These are phyloP conservation scores for Apotomis turbidana DNA, from an alignment of 2,888 invertebrate genomes.

Conservation along the genomic window DNA sequence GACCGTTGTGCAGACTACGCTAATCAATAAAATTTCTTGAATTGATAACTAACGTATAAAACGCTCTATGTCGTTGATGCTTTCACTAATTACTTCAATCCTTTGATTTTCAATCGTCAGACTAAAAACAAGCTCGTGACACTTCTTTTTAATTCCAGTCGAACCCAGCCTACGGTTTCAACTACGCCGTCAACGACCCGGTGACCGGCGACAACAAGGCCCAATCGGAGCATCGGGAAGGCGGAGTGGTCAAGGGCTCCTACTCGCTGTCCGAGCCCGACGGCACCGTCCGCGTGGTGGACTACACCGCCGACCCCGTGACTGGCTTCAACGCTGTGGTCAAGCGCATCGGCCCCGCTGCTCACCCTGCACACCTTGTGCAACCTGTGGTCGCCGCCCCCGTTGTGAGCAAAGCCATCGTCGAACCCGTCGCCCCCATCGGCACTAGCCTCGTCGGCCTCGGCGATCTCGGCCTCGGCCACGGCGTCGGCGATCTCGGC, in stretches of 20 bases:
- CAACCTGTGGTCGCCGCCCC: constrained; percentile 46
- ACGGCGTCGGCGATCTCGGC: constrained; percentile 46
- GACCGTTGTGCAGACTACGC: too few species aligned
- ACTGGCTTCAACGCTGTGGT: constrained; percentile 79
- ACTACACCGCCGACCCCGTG: constrained; percentile 72
- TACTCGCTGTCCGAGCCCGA: constrained; percentile 77
- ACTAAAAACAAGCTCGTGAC: too few species aligned
- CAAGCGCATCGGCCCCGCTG: constrained; percentile 69
- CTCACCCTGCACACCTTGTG: constrained; percentile 61
- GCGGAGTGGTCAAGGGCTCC: constrained; percentile 74
- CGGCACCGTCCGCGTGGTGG: constrained; percentile 74
- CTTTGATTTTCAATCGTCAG: too few species aligned
- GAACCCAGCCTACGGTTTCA: constrained; percentile 74
- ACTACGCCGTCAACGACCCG: constrained; percentile 79
- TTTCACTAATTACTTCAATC: too few species aligned
- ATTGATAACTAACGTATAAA: too few species aligned
- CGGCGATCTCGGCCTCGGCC: constrained; percentile 45
- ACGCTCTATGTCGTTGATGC: too few species aligned
- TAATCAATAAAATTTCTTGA: too few species aligned
- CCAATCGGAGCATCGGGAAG: constrained; percentile 73
- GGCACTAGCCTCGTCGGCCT: constrained; percentile 45
- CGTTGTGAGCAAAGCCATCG: constrained; percentile 35
- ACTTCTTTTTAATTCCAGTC: constrained; percentile 56
- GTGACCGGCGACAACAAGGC: constrained; percentile 77
- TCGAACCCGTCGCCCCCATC: constrained; percentile 46